A percentile compares a stretch with the other conserved stretches of the same genome.
Evolutionary conservation across 2,113 vertebrate species (phyloP).

Genomic region (Quiscalus mexicanus): DNA sequence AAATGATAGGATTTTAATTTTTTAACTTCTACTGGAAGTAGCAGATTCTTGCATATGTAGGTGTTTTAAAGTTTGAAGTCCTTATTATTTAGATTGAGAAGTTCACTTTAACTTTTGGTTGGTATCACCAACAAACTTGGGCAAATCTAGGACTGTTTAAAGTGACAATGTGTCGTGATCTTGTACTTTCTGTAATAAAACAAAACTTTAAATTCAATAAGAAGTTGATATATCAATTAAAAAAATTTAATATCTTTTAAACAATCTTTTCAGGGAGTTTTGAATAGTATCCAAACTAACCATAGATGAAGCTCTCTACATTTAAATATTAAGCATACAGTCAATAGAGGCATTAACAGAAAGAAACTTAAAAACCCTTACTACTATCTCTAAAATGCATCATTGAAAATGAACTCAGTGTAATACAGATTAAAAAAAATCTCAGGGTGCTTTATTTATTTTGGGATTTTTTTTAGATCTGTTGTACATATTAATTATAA

Average conservation of each 20-base stretch:
- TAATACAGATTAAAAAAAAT: neutral
- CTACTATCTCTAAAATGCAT: neutral
- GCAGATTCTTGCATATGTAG: neutral
- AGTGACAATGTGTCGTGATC: neutral
- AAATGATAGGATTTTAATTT: neutral
- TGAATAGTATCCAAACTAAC: neutral
- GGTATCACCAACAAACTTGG: neutral
- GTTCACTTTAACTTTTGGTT: neutral
- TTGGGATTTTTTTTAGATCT: neutral
- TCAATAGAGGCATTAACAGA: neutral
- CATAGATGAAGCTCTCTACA: neutral
- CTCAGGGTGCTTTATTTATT: neutral
- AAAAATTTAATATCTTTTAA: neutral
- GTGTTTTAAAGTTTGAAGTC: neutral
- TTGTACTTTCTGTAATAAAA: neutral
- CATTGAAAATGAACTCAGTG: neutral
- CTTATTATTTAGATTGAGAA: neutral
- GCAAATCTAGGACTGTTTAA: neutral
- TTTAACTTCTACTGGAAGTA: neutral
- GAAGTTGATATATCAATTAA: neutral
- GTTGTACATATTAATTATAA: slow-evolving; percentile 46
- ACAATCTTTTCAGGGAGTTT: neutral
- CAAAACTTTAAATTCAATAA: neutral
- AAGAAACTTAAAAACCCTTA: neutral
- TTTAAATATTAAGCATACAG: neutral